Evolutionary conservation across 2,888 invertebrate species (phyloP).

Genomic region (Cyclophora punctaria): DNA sequence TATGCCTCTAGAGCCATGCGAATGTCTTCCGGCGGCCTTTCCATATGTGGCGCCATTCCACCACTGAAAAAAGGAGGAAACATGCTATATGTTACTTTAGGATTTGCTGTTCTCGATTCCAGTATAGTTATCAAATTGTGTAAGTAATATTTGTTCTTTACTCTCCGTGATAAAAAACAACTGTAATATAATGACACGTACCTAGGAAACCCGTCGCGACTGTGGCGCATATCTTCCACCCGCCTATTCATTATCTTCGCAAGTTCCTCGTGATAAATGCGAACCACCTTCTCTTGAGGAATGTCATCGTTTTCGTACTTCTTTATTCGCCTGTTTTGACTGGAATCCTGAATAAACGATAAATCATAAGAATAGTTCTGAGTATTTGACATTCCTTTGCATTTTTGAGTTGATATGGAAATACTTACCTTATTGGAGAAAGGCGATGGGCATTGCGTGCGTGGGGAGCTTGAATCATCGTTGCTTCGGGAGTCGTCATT

Average conservation of each 20-base stretch:
- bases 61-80: constrained; percentile 91
- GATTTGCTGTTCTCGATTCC: constrained; percentile 66
- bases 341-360: constrained; percentile 64
- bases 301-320: constrained; percentile 96
- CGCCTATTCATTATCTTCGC: constrained; percentile 92
- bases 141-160: too few relatives aligned
- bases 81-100: constrained; percentile 80
- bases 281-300: constrained; percentile 95
- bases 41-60: constrained; percentile 77
- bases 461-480: constrained; percentile 86
- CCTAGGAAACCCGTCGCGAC: constrained; percentile 87
- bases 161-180: too few relatives aligned
- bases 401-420: neutral
- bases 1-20: constrained; percentile 93
- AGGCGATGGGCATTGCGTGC: constrained; percentile 86
- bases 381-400: neutral
- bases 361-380: neutral
- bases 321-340: constrained; percentile 84
- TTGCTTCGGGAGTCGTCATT: constrained; percentile 81
- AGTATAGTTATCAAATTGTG: constrained; percentile 11
- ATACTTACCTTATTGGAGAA: constrained; percentile 80
- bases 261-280: constrained; percentile 96
- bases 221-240: constrained; percentile 83
- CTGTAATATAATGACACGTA: constrained; percentile 48
- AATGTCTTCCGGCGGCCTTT: constrained; percentile 85